Percentiles rank a stretch among this genome's conserved stretches.
These are phyloP conservation scores for Pseudachorutes palmiensis DNA, from an alignment of 1,140 invertebrate genomes.

Conservation along the genomic window DNA sequence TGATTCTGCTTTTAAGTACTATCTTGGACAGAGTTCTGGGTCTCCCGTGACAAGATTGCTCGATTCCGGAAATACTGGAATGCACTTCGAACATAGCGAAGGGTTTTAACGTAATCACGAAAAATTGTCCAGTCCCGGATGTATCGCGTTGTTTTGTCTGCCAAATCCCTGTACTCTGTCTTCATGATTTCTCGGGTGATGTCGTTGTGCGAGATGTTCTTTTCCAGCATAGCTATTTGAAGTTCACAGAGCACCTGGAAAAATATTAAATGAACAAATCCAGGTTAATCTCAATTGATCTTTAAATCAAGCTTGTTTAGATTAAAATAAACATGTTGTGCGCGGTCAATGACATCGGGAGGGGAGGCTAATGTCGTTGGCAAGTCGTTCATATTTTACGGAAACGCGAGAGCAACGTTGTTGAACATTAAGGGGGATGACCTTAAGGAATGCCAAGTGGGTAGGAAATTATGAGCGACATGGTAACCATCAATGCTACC, in stretches of 20 bases:
- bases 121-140: constrained; percentile 58
- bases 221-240: constrained; percentile 51
- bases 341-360: too few relatives aligned
- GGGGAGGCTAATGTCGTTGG: too few relatives aligned
- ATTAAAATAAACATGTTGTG: too few relatives aligned
- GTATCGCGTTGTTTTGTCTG: constrained; percentile 45
- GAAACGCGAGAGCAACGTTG: too few relatives aligned
- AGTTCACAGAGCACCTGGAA: constrained; percentile 51
- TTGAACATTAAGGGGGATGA: too few relatives aligned
- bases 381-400: too few relatives aligned
- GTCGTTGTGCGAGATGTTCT: constrained; percentile 47
- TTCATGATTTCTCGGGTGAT: constrained; percentile 52
- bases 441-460: too few relatives aligned
- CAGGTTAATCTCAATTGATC: not conserved
- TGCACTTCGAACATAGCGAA: constrained; percentile 52
- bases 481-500: too few relatives aligned
- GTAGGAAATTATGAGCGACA: too few relatives aligned
- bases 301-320: not conserved
- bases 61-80: constrained; percentile 41
- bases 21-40: not conserved
- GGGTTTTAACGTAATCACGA: constrained; percentile 56
- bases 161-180: constrained; percentile 45
- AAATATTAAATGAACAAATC: constrained; percentile 7
- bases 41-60: not conserved
- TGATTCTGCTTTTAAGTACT: not conserved